Percentiles rank a stretch among this genome's conserved stretches.
Conservation (phyloP, 2,113 vertebrate species). For the Gasterosteus nipponicus region DNA sequence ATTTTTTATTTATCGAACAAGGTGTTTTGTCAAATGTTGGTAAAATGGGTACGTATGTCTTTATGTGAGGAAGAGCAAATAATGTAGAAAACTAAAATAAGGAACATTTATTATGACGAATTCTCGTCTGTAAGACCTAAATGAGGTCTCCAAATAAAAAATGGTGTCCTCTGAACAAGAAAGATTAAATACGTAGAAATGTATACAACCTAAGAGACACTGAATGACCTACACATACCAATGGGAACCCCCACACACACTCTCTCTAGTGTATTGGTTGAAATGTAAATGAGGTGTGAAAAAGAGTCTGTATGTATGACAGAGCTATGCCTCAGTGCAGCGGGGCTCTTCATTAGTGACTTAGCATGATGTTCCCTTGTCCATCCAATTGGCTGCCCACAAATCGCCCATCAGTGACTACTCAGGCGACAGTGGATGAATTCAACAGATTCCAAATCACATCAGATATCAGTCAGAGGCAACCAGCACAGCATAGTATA, state of each 20-base stretch:
- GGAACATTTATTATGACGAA: background rate
- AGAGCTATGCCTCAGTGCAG: slow-evolving; percentile 15
- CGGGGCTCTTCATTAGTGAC: slow-evolving; percentile 43
- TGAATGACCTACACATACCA: background rate
- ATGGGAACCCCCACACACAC: too few species aligned
- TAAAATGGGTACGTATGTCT: too few species aligned
- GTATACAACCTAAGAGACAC: background rate
- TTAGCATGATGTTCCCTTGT: slow-evolving; percentile 43
- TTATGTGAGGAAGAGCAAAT: background rate
- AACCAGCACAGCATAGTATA: background rate
- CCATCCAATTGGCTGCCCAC: slow-evolving; percentile 48
- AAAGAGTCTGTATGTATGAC: background rate
- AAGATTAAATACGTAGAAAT: background rate
- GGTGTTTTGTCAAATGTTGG: background rate
- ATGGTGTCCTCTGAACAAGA: background rate
- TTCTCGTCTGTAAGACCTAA: background rate
- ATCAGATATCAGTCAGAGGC: background rate
- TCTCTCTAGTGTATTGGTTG: background rate
- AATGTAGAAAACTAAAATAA: background rate
- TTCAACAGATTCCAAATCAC: slow-evolving; percentile 29
- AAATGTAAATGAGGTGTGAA: background rate
- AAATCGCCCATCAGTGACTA: slow-evolving; percentile 50
- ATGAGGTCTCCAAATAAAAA: background rate
- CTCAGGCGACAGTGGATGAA: slow-evolving; percentile 21
- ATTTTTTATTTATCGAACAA: background rate